These are phyloP conservation scores for Drosophila paranaensis DNA, from an alignment of 2,888 invertebrate genomes.

Conservation along the genomic window DNA sequence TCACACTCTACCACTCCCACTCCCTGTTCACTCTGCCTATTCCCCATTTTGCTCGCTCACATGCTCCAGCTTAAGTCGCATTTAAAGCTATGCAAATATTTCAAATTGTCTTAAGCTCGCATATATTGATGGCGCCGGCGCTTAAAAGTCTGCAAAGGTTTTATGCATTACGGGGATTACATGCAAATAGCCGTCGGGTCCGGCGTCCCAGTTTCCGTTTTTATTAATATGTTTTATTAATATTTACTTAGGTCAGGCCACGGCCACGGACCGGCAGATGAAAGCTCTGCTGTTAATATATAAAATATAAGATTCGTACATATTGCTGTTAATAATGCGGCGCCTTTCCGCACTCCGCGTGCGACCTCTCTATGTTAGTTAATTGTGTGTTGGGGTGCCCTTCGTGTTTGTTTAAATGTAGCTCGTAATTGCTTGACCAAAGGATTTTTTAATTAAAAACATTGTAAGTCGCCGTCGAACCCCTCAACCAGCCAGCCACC, in stretches of 20 bases:
- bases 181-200: constrained; percentile 72
- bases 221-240: constrained; percentile 82
- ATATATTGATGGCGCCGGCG: constrained; percentile 40
- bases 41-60: background rate
- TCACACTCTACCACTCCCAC: background rate
- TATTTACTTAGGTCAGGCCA: constrained; percentile 80
- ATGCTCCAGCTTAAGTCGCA: constrained; percentile 37
- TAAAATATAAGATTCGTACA: constrained; percentile 41
- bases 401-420: constrained; percentile 74
- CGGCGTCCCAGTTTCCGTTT: constrained; percentile 55
- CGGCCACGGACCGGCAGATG: constrained; percentile 53
- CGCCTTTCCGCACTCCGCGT: background rate
- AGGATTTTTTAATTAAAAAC: constrained; percentile 81
- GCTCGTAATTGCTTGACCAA: constrained; percentile 79
- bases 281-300: constrained; percentile 61
- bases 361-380: constrained; percentile 6
- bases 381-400: constrained; percentile 20
- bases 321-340: constrained; percentile 71
- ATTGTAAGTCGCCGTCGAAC: constrained; percentile 56
- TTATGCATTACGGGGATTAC: constrained; percentile 78
- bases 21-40: background rate
- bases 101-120: constrained; percentile 59
- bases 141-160: constrained; percentile 36
- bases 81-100: constrained; percentile 60
- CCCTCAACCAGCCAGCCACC: constrained; percentile 1